Base-by-base conservation (phyloP, 2,113 vertebrate species). In the Gallinago jamesoni region DNA sequence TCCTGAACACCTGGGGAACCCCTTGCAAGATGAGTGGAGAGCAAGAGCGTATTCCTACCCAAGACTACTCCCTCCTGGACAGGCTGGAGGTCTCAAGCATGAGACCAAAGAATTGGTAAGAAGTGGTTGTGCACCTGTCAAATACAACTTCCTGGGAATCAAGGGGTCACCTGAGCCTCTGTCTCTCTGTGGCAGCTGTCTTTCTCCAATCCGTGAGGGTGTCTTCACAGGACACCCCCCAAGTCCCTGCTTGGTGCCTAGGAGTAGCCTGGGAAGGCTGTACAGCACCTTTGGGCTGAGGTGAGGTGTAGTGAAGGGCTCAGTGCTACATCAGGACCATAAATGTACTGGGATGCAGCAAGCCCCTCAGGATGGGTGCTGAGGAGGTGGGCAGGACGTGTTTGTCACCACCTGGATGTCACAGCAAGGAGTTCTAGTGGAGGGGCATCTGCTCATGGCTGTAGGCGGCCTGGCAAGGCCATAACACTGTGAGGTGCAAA, bases 341-440 rank as follows among this genome's bases (percentile, higher is more conserved):
- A 21, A 72, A 41, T 1, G 1, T 1, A 2, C 0, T 4, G 17
- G 48, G 41, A 22, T 43, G 31, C 59, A n/a, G 37, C 0, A 10
- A 76, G 3, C 10, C 6, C 24, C n/a, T 13, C 0, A 5, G 47
- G 73, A 1, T 5, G 73, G 56, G 6, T 14, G 66, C 48, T 33
- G 63, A 43, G 9, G 4, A 7, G 8, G 24, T 3, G 64, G 13
- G 35, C 72, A 89, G 60, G 31, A 9, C 1, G 0, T 0, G 2
- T 28, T 18, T 39, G 62, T 73, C 47, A 41, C 48, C 59, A 24
- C 4, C 48, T 73, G 62, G 70, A 7, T 83, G 74, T 19, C 35
- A 2, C 20, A 14, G 37, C 1, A 0, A 6, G 53, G 39, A 9
- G 30, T 31, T 60, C 31, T 14, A 19, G 4, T 7, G 31, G 63